Evolutionary conservation across 1,140 invertebrate species (phyloP), one percentile per base, ranked within the genome.

Genomic region (Ylistrum balloti): DNA sequence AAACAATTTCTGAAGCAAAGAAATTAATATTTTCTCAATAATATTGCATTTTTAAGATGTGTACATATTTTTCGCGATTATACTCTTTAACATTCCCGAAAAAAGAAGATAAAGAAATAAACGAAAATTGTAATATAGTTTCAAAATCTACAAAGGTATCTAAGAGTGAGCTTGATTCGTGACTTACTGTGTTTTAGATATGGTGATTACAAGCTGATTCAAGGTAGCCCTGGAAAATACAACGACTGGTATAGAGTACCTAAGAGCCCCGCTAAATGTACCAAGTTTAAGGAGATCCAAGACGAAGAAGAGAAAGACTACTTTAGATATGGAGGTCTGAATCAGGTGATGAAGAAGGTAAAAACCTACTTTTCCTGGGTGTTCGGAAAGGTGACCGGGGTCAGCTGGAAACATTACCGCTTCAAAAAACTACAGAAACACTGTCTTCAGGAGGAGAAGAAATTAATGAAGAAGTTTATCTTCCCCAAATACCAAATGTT

Each of bases 161-260:
- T n/a, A n/a, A n/a, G n/a, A n/a, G n/a, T 38, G 35, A 38, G 5
- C 35, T 38, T 38, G 13, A 38, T 38, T 45, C 1, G 1, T 17
- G 41, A 45, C 41, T 45, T 9, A 17, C 41, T 17, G 11, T 5
- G 15, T 92, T 93, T 87, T 35, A 93, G 91, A 87, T 33, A 91
- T 33, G 93, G 93, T 17, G 74, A 93, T 33, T 92, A 91, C 88
- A 95, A 95, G 56, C 89, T 95, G 41, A 93, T 94, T 32, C 33
- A 90, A 17, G 94, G 94, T 13, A 89, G 28, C n/a, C 93, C 92
- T 0, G 94, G 94, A 10, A 35, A 90, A 32, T 93, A 91, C 33
- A 92, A 92, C 85, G 86, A 56, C n/a, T 93, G 93, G 93, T 93
- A 92, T 74, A 88, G 88, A 15, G 48, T 92, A 17, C 91, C 91